Conservation (phyloP, 2,113 vertebrate species). For the Anhinga anhinga region DNA sequence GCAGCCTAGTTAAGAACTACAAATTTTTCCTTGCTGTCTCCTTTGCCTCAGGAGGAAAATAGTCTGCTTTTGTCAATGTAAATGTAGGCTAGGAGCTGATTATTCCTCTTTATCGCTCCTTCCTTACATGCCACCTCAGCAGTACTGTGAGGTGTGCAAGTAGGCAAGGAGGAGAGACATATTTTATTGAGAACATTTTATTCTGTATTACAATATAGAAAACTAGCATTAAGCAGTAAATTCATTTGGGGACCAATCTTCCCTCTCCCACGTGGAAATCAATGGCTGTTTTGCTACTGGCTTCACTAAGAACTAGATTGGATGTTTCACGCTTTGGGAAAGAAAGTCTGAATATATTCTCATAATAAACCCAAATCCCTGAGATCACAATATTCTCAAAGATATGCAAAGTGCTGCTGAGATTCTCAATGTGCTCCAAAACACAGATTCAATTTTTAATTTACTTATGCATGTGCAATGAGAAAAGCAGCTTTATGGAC, state of each 20-base stretch:
- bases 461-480: neutral
- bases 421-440: neutral
- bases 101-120: neutral
- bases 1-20: neutral
- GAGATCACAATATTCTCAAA: slow-evolving; percentile 1
- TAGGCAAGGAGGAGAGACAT: neutral
- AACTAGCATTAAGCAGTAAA: neutral
- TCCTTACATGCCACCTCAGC: neutral
- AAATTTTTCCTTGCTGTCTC: neutral
- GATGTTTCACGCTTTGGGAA: neutral
- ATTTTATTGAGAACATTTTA: slow-evolving; percentile 10
- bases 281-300: neutral
- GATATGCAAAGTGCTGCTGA: neutral
- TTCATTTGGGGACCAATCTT: neutral
- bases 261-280: neutral
- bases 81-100: neutral
- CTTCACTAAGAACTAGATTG: neutral
- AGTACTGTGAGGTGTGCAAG: neutral
- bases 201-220: neutral
- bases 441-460: neutral
- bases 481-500: neutral
- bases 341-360: neutral
- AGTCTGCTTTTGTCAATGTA: slow-evolving; percentile 10
- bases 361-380: neutral
- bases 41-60: slow-evolving; percentile 13